Base-by-base conservation (phyloP, 2,797 vertebrate species). In the Bradypodion pumilum region DNA sequence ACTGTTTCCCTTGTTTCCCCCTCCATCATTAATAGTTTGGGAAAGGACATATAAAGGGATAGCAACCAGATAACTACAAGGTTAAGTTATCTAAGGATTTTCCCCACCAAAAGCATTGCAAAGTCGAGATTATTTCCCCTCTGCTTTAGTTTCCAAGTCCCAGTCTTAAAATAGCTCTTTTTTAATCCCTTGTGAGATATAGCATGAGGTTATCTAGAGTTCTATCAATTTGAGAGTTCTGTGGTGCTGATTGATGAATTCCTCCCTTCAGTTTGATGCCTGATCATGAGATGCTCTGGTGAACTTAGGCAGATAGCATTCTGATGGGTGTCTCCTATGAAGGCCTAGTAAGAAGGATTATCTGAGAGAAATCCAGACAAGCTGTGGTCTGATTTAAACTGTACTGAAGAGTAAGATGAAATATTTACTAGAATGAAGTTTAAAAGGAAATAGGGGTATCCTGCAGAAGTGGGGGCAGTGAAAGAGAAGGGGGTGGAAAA, bases 241-340 rank as follows among this genome's bases (percentile, higher is more conserved):
- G 2, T 81, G 84, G 15, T 68, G n/a, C 37, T 69, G 60, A 62
- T 63, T 85, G 73, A 70, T 85, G 25, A 70, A 81, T 70, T 62
- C 63, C 70, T 49, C 16, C 65, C 40, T 70, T 81, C 63, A 37
- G 63, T 15, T 40, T 70, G 78, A 81, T 52, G 68, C 32, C 52
- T 60, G 40, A 62, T 81, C 65, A 72, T 81, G 73, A 60, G 74
- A 81, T 75, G 40, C n/a, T 77, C 52, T 60, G n/a, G 29, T 63
- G 77, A 85, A 72, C 12, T 7, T 15, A 1, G 60, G 23, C 44
- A 84, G 7, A 3, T 65, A 40, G 46, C 59, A 46, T 40, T 82
- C 16, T 76, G 63, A 78, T 80, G 40, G 60, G 44, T 74, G 29
- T 78, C 77, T 35, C 6, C 35, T 60, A 37, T 32, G n/a, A 1